Percentiles rank a stretch among this genome's conserved stretches.
Conservation (phyloP, 1,140 invertebrate species). For the Ladona fulva region DNA sequence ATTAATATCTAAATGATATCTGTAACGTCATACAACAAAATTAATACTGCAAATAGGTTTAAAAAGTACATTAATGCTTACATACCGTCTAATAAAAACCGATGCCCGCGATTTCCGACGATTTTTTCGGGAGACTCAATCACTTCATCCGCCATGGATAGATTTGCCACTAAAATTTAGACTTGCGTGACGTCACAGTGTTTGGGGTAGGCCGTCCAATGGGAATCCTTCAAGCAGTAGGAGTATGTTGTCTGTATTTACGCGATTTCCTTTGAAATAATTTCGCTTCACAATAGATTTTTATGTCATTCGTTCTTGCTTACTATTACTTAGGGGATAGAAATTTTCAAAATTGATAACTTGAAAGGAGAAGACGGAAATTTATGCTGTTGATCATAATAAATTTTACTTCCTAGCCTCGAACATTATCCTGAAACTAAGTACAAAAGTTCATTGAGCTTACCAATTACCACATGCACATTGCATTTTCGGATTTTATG, state of each 20-base stretch:
- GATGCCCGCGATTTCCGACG: background rate
- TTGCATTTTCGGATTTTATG: too few species aligned
- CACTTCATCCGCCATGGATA: background rate
- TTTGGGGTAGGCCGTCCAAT: conserved; percentile 16
- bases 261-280: background rate
- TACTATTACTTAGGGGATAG: too few species aligned
- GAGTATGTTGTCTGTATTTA: background rate
- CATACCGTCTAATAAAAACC: background rate
- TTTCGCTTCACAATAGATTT: background rate
- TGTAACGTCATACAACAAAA: too few species aligned
- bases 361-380: too few species aligned
- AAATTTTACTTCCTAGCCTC: too few species aligned
- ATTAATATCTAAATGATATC: too few species aligned
- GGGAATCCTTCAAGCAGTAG: background rate
- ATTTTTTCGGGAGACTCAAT: background rate
- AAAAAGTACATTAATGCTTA: background rate
- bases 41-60: background rate
- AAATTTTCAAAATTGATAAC: too few species aligned
- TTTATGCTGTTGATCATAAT: too few species aligned
- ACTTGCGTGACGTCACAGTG: conserved; percentile 21
- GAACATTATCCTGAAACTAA: too few species aligned
- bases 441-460: too few species aligned
- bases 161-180: conserved; percentile 24
- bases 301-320: too few species aligned
- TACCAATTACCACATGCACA: too few species aligned